A percentile compares a stretch with the other conserved stretches of the same genome.
phyloP scores from a whole-genome alignment of 2,797 vertebrate species.

The Psittacula derbiana region DNA sequence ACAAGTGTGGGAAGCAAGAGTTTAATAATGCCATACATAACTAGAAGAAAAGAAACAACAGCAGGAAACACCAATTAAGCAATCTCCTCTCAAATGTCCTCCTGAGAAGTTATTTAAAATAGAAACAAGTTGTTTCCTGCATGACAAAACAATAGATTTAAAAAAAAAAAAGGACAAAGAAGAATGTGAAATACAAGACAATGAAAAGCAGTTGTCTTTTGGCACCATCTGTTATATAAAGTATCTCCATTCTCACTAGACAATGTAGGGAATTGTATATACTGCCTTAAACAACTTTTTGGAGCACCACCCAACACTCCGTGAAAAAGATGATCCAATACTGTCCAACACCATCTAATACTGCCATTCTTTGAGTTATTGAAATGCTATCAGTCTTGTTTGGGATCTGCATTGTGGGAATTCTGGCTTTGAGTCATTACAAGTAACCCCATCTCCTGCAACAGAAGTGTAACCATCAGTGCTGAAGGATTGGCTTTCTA shows the following conservation, averaged over 20 bases:
- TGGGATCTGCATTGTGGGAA: not conserved
- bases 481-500: not conserved
- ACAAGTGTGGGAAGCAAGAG: not conserved
- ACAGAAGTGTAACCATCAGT: not conserved
- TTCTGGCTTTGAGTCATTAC: not conserved
- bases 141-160: not conserved
- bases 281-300: not conserved
- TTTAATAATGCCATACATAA: not conserved
- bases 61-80: not conserved
- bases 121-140: not conserved
- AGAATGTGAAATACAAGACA: not conserved
- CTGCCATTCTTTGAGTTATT: not conserved
- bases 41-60: not conserved
- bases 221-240: not conserved
- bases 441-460: not conserved
- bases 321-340: not conserved
- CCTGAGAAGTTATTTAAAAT: not conserved
- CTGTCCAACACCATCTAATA: not conserved
- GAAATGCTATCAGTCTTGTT: fast-evolving
- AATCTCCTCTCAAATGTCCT: not conserved
- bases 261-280: not conserved
- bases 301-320: not conserved
- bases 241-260: not conserved
- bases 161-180: not conserved
- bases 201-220: not conserved